Evolutionary conservation across 2,888 invertebrate species (phyloP), one percentile per base, ranked within the genome.

Genomic region (Scaeva pyrastri): DNA sequence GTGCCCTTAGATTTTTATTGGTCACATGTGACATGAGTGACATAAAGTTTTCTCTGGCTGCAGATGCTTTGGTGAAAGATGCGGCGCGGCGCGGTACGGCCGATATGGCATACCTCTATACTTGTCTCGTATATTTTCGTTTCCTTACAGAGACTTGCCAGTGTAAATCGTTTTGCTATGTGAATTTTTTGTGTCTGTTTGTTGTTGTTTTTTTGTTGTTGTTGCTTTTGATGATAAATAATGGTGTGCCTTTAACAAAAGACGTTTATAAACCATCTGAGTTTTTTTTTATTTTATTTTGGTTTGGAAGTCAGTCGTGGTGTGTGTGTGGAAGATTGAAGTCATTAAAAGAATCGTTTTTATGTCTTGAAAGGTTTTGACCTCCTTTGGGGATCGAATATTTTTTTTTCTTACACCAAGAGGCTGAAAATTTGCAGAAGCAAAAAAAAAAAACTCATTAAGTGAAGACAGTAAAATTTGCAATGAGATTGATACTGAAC

Each of bases 11-110:
- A 85, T 81, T 86, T 82, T 86, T 86, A 86, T 86, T 86, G 82
- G 86, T 82, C 86, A 81, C 82, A 82, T 86, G 82, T 82, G 86
- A 82, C 82, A 77, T 82, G 82, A 74, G 77, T 77, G 73, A 85
- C 85, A 85, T 85, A 85, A 85, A 85, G 56, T 85, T 77, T 31
- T 73, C 39, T 68, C 81, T 75, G 76, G 75, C 66, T 85, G 60
- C 60, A 68, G 76, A 76, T 68, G 71, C n/a, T 64, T 58, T 73
- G 31, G 14, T 14, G n/a, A 2, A 23, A 31, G 8, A 31, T 8
- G 31, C 31, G 31, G 31, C 8, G 5, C 31, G 1, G 31, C 2
- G 31, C 8, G n/a, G n/a, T n/a, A n/a, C n/a, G n/a, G 8, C 31
- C 31, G 5, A 31, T 8, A 31, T 31, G n/a, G n/a, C n/a, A n/a